Evolutionary conservation across 1,140 invertebrate species (phyloP), one percentile per base, ranked within the genome.

Genomic region (Rhyzopertha dominica): DNA sequence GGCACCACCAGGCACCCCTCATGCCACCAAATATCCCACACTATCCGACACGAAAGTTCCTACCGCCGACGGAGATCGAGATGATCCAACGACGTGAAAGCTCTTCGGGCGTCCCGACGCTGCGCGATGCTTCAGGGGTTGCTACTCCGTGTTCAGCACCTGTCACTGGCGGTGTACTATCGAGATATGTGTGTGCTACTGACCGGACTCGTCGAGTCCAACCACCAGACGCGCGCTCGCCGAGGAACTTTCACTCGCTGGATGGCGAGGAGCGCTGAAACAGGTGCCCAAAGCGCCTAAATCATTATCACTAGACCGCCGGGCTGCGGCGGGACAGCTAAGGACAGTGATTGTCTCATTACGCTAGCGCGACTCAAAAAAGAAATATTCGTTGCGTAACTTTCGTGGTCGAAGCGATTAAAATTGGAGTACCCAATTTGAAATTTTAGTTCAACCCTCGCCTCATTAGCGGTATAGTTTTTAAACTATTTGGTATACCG

Each of bases 1-100:
- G 53, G 56, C 41, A 51, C 58, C 51, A 45, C 35, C 40, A 22
- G 48, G 56, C 51, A 59, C 60, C 58, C 40, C 60, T 54, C 60
- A 62, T 61, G 40, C 23, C 16, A 42, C 29, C 20, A 23, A 35
- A 16, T 20, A 29, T 28, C 39, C 5, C n/a, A 19, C 28, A 41
- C 23, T 7, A n/a, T 19, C 9, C 36, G n/a, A n/a, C n/a, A n/a
- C n/a, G n/a, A n/a, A n/a, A n/a, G 24, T 7, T 26, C n/a, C 24
- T 8, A 8, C n/a, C 7, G n/a, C 24, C n/a, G n/a, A 26, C n/a
- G 24, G 7, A 26, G n/a, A 8, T 8, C 24, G n/a, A 26, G n/a
- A 8, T 8, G n/a, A 26, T 26, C 7, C 24, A n/a, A n/a, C 7
- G 7, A 26, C 24, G 24, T n/a, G n/a, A 26, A 26, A 26, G 7